These are phyloP conservation scores for Plectus sambesii DNA, from an alignment of 1,140 invertebrate genomes.

Conservation along the genomic window DNA sequence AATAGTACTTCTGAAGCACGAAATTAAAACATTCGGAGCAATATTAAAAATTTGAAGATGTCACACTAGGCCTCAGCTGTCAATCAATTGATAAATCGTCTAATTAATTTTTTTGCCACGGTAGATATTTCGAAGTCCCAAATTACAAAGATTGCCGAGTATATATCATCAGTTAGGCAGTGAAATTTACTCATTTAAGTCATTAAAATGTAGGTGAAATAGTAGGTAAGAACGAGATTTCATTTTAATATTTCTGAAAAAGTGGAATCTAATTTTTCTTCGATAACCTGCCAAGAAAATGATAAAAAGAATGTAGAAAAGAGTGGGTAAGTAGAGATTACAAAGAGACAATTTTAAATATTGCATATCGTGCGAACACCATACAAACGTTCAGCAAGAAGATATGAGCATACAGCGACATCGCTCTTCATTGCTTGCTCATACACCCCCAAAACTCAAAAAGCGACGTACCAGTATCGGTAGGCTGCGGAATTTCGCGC, in stretches of 20 bases:
- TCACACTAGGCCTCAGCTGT: too few relatives aligned
- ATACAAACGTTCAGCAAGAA: conserved; percentile 3
- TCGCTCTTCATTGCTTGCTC: too few relatives aligned
- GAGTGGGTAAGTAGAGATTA: background rate
- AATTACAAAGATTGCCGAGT: background rate
- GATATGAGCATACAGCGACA: too few relatives aligned
- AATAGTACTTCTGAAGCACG: conserved; percentile 77
- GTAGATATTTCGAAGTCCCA: background rate
- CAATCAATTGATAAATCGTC: conserved; percentile 10
- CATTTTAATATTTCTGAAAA: too few relatives aligned
- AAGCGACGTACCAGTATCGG: conserved; percentile 5
- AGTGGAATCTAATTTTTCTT: conserved; percentile 1
- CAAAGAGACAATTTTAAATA: background rate
- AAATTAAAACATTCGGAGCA: too few relatives aligned
- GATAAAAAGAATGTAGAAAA: background rate
- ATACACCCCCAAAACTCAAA: too few relatives aligned
- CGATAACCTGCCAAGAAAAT: background rate
- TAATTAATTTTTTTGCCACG: background rate
- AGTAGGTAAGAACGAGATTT: too few relatives aligned
- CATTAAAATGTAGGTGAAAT: too few relatives aligned
- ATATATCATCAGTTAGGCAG: too few relatives aligned
- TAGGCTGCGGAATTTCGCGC: conserved; percentile 14
- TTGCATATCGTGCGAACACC: background rate
- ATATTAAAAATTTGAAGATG: too few relatives aligned
- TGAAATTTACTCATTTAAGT: too few relatives aligned